Evolutionary conservation across 2,797 vertebrate genomes (phyloP).

Genomic region (Lutjanus campechanus): DNA sequence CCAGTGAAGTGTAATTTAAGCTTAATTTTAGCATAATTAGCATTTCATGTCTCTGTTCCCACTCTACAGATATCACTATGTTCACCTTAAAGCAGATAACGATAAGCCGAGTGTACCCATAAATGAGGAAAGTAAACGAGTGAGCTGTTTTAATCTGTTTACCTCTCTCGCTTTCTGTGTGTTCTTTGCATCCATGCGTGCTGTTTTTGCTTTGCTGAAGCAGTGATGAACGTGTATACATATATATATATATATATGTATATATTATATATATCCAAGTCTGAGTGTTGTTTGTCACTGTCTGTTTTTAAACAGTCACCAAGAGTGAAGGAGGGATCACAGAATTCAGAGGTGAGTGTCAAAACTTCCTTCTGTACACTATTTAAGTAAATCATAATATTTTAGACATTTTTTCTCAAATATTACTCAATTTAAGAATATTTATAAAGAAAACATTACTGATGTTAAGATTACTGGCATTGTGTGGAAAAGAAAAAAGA

Average conservation of each 20-base stretch:
- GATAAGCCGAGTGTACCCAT: neutral
- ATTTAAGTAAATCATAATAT: too few relatives aligned
- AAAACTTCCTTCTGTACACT: neutral
- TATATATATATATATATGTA: too few relatives aligned
- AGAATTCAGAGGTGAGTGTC: slow-evolving; percentile 92
- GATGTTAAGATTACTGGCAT: too few relatives aligned
- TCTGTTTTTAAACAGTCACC: slow-evolving; percentile 89
- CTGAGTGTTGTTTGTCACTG: slow-evolving; percentile 23
- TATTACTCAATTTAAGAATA: too few relatives aligned
- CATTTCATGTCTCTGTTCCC: neutral
- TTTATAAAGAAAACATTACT: too few relatives aligned
- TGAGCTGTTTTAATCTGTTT: slow-evolving; percentile 48
- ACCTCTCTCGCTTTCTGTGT: slow-evolving; percentile 39
- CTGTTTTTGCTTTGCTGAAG: slow-evolving; percentile 42
- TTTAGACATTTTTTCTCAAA: too few relatives aligned
- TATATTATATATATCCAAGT: neutral
- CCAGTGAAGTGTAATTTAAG: neutral
- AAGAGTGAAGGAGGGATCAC: slow-evolving; percentile 94
- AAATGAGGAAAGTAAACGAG: slow-evolving; percentile 62
- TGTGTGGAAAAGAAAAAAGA: too few relatives aligned
- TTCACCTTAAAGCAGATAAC: slow-evolving; percentile 4
- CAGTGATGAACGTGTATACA: neutral
- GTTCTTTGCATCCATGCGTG: slow-evolving; percentile 42
- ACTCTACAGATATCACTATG: neutral
- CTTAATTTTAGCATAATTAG: neutral